Conservation (phyloP, 2,888 invertebrate species). For the Lepidochrysops patricia region DNA sequence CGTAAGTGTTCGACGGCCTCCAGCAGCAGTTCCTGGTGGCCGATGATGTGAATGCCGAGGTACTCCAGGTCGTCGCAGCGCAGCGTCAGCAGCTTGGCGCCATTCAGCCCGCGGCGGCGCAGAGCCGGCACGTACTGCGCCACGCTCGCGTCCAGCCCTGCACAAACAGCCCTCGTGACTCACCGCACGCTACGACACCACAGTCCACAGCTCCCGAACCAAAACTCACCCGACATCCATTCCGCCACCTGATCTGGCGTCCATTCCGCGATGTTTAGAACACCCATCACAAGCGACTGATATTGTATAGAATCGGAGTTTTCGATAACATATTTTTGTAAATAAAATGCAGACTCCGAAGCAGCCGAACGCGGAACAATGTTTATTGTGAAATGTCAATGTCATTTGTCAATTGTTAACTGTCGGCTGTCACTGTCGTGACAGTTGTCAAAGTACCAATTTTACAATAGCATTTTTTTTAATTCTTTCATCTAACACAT, state of each 20-base stretch:
- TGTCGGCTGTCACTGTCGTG: background rate
- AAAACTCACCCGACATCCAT: conserved; percentile 85
- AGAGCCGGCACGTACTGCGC: conserved; percentile 87
- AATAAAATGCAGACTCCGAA: conserved; percentile 15
- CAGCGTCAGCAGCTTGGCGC: conserved; percentile 86
- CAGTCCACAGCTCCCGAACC: conserved; percentile 22
- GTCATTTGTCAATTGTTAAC: conserved; percentile 15
- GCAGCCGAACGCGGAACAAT: conserved; percentile 16
- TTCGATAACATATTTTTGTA: conserved; percentile 20
- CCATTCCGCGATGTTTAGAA: conserved; percentile 86
- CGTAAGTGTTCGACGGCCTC: conserved; percentile 93
- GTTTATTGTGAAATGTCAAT: conserved; percentile 19
- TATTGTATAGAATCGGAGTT: conserved; percentile 14
- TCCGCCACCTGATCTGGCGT: conserved; percentile 92
- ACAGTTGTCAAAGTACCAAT: background rate
- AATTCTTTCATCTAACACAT: too few species aligned
- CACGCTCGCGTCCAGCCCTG: conserved; percentile 87
- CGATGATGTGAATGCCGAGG: conserved; percentile 88
- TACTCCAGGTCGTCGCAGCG: conserved; percentile 91
- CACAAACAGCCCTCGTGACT: conserved; percentile 19
- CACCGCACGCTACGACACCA: conserved; percentile 25
- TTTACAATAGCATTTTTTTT: too few species aligned
- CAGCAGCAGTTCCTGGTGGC: conserved; percentile 94
- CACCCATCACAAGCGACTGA: conserved; percentile 36
- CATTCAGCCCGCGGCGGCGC: conserved; percentile 86